Percentiles rank a stretch among this genome's conserved stretches.
These are phyloP conservation scores for Monarcha castaneiventris DNA, from an alignment of 2,113 vertebrate species.

Conservation along the genomic window DNA sequence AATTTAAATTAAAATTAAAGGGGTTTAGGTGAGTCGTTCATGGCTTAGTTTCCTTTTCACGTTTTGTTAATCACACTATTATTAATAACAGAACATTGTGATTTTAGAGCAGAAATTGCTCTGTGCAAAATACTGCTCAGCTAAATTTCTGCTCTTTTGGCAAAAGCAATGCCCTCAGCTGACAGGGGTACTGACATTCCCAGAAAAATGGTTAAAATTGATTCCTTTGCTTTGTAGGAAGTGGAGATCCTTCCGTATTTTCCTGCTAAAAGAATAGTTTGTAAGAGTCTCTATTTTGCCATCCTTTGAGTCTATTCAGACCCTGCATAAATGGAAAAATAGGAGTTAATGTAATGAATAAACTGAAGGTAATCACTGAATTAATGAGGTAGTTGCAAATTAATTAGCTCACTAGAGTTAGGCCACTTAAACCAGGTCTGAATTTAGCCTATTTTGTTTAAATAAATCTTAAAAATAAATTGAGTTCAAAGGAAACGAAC, in stretches of 20 bases:
- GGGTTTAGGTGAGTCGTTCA: accelerated
- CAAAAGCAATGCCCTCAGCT: neutral
- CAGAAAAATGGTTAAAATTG: neutral
- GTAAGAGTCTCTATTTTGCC: neutral
- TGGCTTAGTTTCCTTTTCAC: neutral
- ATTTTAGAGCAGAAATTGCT: neutral
- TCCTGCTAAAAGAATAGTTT: neutral
- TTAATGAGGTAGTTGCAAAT: conserved; percentile 33
- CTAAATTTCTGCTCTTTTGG: neutral
- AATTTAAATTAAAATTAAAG: accelerated
- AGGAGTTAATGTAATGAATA: conserved; percentile 33
- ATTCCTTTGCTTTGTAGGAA: neutral
- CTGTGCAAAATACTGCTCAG: neutral
- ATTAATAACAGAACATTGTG: neutral
- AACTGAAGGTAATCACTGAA: conserved; percentile 37
- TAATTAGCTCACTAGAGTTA: conserved; percentile 2
- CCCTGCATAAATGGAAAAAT: neutral
- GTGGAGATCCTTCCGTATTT: neutral
- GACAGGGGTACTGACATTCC: neutral
- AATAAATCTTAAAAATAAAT: conserved; percentile 1
- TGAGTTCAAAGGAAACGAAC: neutral
- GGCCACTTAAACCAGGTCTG: neutral
- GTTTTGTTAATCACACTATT: neutral
- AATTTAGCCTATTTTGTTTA: neutral
- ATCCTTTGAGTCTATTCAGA: neutral